Evolutionary conservation across 1,140 invertebrate genomes (phyloP).

Genomic region (Drosophila trapezifrons): DNA sequence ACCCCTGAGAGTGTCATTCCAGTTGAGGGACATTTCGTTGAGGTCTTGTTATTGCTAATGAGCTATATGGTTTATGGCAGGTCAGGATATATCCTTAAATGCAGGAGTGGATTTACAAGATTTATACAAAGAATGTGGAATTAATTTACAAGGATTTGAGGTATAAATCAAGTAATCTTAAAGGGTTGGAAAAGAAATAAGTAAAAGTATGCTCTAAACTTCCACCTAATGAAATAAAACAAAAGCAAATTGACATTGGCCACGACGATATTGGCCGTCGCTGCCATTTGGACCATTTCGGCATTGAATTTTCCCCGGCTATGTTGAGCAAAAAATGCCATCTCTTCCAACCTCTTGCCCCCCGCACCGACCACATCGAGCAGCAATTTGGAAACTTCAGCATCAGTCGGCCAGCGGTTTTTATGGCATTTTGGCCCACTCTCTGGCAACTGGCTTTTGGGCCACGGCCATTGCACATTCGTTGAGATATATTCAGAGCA

Average conservation of each 20-base stretch:
- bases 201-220: neutral
- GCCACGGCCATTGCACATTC: conserved; percentile 68
- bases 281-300: neutral
- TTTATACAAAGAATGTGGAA: neutral
- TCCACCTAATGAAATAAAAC: conserved; percentile 66
- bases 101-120: too few species aligned
- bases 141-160: neutral
- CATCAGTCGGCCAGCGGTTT: conserved; percentile 53
- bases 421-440: conserved; percentile 48
- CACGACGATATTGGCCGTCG: conserved; percentile 29
- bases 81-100: neutral
- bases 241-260: conserved; percentile 55
- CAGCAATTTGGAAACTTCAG: conserved; percentile 60
- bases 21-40: too few species aligned
- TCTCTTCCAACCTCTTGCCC: neutral
- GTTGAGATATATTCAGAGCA: conserved; percentile 11
- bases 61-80: conserved; percentile 14
- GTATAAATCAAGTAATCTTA: neutral
- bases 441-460: conserved; percentile 61
- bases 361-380: conserved; percentile 25
- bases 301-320: conserved; percentile 9
- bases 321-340: conserved; percentile 24
- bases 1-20: conserved; percentile 22
- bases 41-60: conserved; percentile 32
- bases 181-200: neutral